Evolutionary conservation across 2,797 vertebrate species (phyloP).

Genomic region (Microcaecilia unicolor): DNA sequence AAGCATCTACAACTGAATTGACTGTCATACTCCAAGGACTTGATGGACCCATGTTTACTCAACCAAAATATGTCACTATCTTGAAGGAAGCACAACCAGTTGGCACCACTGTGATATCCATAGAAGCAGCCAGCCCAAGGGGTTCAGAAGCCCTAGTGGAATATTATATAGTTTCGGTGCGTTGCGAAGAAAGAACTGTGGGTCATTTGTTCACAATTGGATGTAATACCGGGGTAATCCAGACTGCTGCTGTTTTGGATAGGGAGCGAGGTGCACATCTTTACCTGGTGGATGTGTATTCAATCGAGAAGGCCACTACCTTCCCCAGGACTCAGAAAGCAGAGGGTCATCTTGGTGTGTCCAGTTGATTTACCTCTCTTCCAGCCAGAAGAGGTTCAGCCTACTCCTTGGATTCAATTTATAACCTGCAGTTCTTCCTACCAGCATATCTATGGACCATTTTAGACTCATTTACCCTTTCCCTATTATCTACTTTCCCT

Average conservation of each 20-base stretch:
- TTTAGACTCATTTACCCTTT: too few relatives aligned
- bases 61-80: conserved; percentile 90
- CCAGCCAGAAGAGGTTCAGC: too few relatives aligned
- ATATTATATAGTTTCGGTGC: conserved; percentile 89
- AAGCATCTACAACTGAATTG: conserved; percentile 78
- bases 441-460: too few relatives aligned
- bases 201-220: conserved; percentile 93
- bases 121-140: conserved; percentile 79
- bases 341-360: too few relatives aligned
- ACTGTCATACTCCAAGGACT: conserved; percentile 83
- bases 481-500: too few relatives aligned
- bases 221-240: conserved; percentile 77
- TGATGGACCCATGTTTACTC: conserved; percentile 88
- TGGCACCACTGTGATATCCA: conserved; percentile 86
- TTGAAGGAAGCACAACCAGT: conserved; percentile 91
- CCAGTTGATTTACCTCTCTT: too few relatives aligned
- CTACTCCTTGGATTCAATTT: too few relatives aligned
- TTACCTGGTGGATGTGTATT: conserved; percentile 91
- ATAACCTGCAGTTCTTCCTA: too few relatives aligned
- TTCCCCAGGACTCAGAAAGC: conserved; percentile 82
- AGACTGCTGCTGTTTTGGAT: conserved; percentile 90
- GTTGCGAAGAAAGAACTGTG: conserved; percentile 68
- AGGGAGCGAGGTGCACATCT: conserved; percentile 86
- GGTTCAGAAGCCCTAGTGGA: conserved; percentile 78
- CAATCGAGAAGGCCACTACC: conserved; percentile 78